phyloP scores from a whole-genome alignment of 2,888 invertebrate genomes.

The Troilus luridus region DNA sequence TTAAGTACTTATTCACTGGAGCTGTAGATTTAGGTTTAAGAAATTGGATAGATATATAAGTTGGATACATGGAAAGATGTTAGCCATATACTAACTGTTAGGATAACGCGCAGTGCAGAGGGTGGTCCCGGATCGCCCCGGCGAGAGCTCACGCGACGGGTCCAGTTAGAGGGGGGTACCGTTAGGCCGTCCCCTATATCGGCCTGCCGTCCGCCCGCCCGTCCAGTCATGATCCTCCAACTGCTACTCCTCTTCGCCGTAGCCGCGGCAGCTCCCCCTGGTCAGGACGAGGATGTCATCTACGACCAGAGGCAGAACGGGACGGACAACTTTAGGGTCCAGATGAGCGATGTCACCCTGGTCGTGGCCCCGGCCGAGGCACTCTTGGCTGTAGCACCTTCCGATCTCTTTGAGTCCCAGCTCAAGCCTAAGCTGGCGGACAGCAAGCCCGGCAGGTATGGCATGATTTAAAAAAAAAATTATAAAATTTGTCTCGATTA shows the following conservation, averaged over 20 bases:
- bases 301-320: conserved; percentile 87
- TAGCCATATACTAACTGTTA: not conserved
- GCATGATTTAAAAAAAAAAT: not conserved
- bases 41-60: too few species aligned
- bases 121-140: not conserved
- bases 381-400: conserved; percentile 72
- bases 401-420: conserved; percentile 65
- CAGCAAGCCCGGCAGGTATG: conserved; percentile 38
- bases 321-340: conserved; percentile 80
- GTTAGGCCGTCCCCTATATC: conserved; percentile 33
- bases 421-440: conserved; percentile 61
- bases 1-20: too few species aligned
- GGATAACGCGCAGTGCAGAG: not conserved
- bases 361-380: conserved; percentile 77
- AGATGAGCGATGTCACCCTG: conserved; percentile 79
- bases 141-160: not conserved
- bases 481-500: too few species aligned
- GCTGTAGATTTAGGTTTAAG: too few species aligned
- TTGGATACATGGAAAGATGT: too few species aligned
- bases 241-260: conserved; percentile 46
- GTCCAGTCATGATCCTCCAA: conserved; percentile 67
- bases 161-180: conserved; percentile 49
- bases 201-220: conserved; percentile 67
- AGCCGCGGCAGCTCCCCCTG: conserved; percentile 30
- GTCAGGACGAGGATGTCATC: conserved; percentile 63